Percentiles rank a stretch among this genome's conserved stretches.
Evolutionary conservation across 37 sponge, comb jelly and placozoan genomes (phyloP).

Genomic region (Chondrilla cf. caribensis): DNA sequence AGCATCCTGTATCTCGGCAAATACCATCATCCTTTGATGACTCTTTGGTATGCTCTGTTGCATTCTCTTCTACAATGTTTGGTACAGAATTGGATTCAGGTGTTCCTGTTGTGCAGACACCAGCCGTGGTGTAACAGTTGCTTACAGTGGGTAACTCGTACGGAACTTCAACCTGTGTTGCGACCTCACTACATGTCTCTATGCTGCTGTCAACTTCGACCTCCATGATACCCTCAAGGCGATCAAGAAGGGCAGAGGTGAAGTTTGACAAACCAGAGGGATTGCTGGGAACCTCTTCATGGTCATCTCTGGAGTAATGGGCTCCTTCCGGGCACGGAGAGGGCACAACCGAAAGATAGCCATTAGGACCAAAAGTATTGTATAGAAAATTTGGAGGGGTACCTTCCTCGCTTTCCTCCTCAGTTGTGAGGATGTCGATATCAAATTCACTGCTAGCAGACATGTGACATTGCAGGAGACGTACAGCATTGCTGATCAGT

Average conservation of each 20-base stretch:
- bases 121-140: not conserved
- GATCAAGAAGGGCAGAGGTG: constrained; percentile 3
- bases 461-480: constrained; percentile 6
- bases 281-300: not conserved
- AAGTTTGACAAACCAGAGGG: not conserved
- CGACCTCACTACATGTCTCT: not conserved
- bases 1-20: not conserved
- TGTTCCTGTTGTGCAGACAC: not conserved
- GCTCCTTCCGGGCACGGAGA: not conserved
- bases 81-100: not conserved
- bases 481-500: constrained; percentile 72
- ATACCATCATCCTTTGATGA: not conserved
- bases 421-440: not conserved
- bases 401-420: not conserved
- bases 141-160: not conserved
- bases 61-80: no score
- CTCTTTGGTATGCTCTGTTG: not conserved
- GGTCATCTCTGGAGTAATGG: not conserved
- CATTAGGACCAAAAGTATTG: constrained; percentile 10
- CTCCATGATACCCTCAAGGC: not conserved
- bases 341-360: constrained; percentile 4
- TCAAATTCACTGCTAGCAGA: not conserved
- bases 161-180: not conserved
- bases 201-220: not conserved
- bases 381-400: not conserved